Conservation (phyloP, 2,797 vertebrate genomes). For the Enteromius treurensis region DNA sequence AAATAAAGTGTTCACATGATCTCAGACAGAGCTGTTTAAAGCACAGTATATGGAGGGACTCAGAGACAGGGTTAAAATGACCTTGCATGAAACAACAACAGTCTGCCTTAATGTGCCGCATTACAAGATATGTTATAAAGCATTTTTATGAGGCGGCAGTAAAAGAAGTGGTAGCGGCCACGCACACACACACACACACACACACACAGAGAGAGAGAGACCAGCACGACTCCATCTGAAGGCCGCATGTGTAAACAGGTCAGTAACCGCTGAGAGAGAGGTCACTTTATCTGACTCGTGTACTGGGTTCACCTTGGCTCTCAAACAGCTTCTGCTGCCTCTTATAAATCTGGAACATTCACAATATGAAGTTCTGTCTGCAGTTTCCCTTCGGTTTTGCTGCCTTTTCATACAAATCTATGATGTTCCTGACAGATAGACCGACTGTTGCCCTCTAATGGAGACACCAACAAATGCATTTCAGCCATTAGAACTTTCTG, state of each 20-base stretch:
- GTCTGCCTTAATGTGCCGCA: constrained; percentile 80
- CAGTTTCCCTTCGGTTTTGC: neutral
- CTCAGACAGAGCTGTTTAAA: neutral
- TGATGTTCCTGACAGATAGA: neutral
- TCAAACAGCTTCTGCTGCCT: neutral
- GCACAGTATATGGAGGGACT: constrained; percentile 15
- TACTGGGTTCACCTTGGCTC: constrained; percentile 48
- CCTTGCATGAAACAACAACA: constrained; percentile 82
- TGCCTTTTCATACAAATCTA: neutral
- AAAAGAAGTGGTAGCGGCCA: constrained; percentile 70
- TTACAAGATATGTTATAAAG: constrained; percentile 84
- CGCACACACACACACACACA: constrained; percentile 61
- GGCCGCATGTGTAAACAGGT: constrained; percentile 53
- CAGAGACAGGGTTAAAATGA: constrained; percentile 67
- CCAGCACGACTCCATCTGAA: constrained; percentile 62
- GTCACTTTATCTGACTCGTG: constrained; percentile 25
- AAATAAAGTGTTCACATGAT: neutral
- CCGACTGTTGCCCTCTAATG: constrained; percentile 41
- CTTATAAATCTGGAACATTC: neutral
- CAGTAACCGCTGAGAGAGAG: constrained; percentile 57
- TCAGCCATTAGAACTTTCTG: neutral
- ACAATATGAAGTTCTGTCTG: neutral
- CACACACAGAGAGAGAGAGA: constrained; percentile 53
- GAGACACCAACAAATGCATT: constrained; percentile 7
- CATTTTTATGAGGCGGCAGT: constrained; percentile 79